A percentile compares a stretch with the other conserved stretches of the same genome.
Evolutionary conservation across 2,113 vertebrate species (phyloP).

Genomic region (Aptenodytes patagonicus): DNA sequence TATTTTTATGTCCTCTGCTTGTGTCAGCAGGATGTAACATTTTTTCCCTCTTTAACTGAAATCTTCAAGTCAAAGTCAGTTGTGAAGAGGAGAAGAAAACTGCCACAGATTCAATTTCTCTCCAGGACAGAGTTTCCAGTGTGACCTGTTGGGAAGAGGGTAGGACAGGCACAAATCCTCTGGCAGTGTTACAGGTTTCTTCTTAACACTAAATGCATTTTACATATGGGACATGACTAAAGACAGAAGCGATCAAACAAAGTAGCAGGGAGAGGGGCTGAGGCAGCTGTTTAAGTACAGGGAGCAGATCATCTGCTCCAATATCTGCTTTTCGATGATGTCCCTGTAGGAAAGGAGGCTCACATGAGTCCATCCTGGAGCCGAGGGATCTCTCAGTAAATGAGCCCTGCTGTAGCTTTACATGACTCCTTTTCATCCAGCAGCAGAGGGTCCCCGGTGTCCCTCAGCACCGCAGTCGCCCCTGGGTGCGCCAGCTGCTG

Average conservation of each 20-base stretch:
- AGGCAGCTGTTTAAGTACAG: not conserved
- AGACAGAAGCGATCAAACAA: not conserved
- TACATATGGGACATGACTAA: not conserved
- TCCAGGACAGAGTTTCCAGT: not conserved
- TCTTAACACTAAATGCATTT: not conserved
- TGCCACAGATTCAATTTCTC: not conserved
- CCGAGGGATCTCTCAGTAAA: no score
- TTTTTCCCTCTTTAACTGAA: not conserved
- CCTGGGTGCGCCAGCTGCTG: accelerated
- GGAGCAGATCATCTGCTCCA: not conserved
- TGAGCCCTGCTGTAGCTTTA: not conserved
- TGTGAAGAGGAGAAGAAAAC: not conserved
- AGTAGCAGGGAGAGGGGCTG: not conserved
- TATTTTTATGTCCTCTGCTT: not conserved
- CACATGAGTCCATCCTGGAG: accelerated
- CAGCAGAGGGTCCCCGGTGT: accelerated
- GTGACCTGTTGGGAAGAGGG: not conserved
- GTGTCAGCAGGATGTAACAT: not conserved
- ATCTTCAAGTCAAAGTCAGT: not conserved
- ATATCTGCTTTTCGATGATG: not conserved
- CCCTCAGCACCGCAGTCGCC: accelerated
- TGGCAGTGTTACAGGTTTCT: not conserved
- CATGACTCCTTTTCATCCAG: not conserved
- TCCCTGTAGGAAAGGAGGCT: not conserved
- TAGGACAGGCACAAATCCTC: not conserved